Percentiles rank a stretch among this genome's conserved stretches.
These are phyloP conservation scores for Nycteola revayana DNA, from an alignment of 2,888 invertebrate species.

Conservation along the genomic window DNA sequence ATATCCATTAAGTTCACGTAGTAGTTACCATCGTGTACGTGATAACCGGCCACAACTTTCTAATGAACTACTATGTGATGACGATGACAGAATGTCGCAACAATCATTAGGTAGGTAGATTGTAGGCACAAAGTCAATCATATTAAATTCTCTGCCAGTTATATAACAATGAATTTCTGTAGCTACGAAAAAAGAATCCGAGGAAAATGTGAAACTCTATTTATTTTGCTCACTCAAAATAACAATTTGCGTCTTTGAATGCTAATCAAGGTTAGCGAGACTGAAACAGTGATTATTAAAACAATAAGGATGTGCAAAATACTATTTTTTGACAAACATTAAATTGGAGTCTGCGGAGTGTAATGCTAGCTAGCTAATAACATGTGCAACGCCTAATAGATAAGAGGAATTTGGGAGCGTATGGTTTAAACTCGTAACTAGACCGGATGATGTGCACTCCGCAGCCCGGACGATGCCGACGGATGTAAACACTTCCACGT, in stretches of 20 bases:
- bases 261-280: constrained; percentile 24
- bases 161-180: neutral
- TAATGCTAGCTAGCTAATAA: neutral
- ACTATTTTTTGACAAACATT: constrained; percentile 12
- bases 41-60: constrained; percentile 63
- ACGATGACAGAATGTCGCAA: constrained; percentile 34
- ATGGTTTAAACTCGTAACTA: constrained; percentile 18
- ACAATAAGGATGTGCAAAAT: constrained; percentile 26
- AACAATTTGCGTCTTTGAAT: constrained; percentile 22
- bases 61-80: constrained; percentile 43
- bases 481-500: constrained; percentile 75
- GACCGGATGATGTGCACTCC: constrained; percentile 42
- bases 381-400: neutral
- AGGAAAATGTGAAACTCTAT: constrained; percentile 3
- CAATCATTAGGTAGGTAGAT: constrained; percentile 22
- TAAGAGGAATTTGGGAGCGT: constrained; percentile 28
- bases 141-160: neutral
- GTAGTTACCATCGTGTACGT: constrained; percentile 40
- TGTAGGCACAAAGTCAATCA: constrained; percentile 2
- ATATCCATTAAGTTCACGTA: constrained; percentile 59
- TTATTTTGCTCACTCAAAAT: constrained; percentile 14
- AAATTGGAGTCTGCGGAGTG: constrained; percentile 1
- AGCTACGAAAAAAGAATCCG: constrained; percentile 1
- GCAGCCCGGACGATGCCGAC: constrained; percentile 43
- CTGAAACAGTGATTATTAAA: constrained; percentile 13